A percentile compares a stretch with the other conserved stretches of the same genome.
Evolutionary conservation across 1,140 invertebrate genomes (phyloP).

Genomic region (Heterodera carotae): DNA sequence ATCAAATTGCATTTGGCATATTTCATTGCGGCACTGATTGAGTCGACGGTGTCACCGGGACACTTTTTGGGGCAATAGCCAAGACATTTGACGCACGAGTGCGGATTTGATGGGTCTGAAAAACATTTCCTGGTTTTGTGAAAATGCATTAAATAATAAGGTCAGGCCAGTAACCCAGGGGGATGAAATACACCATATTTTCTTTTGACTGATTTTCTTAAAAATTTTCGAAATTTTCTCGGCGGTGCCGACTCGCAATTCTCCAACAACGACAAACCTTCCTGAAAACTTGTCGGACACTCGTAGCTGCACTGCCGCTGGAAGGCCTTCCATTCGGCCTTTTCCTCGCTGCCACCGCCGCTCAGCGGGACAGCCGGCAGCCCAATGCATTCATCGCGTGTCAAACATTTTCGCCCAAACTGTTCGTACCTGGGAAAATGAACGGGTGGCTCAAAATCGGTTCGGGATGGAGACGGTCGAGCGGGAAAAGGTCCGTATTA

Average conservation of each 20-base stretch:
- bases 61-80: constrained; percentile 68
- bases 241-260: background rate
- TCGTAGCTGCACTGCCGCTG: constrained; percentile 73
- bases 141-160: background rate
- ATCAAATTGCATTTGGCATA: constrained; percentile 83
- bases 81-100: constrained; percentile 66
- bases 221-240: background rate
- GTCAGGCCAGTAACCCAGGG: no score
- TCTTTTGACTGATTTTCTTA: background rate
- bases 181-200: no score
- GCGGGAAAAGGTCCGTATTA: background rate
- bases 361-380: constrained; percentile 69
- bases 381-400: constrained; percentile 74
- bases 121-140: no score
- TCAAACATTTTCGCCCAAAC: constrained; percentile 74
- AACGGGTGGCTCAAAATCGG: no score
- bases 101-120: constrained; percentile 67
- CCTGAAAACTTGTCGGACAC: constrained; percentile 77
- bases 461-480: no score
- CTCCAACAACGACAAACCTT: no score
- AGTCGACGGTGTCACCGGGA: constrained; percentile 50
- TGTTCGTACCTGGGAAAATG: constrained; percentile 12
- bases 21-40: constrained; percentile 72
- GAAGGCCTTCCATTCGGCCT: constrained; percentile 49
- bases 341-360: constrained; percentile 43